Percentiles rank a stretch among this genome's conserved stretches.
Conservation (phyloP, 2,888 invertebrate genomes). For the Harpalus rufipes region DNA sequence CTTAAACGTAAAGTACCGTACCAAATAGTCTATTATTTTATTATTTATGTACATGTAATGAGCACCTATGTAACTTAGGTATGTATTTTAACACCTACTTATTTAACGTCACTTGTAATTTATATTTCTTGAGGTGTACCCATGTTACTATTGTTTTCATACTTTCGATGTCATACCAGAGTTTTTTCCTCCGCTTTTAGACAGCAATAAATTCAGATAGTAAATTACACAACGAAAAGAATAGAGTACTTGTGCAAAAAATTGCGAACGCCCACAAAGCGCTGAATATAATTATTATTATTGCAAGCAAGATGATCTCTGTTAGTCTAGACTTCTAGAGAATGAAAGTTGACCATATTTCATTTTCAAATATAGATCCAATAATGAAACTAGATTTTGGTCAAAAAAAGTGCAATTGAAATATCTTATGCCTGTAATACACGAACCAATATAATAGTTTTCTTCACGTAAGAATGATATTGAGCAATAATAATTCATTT, state of each 20-base stretch:
- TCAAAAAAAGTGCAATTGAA: too few relatives aligned
- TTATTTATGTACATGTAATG: constrained; percentile 42
- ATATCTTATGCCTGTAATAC: too few relatives aligned
- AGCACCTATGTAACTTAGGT: constrained; percentile 36
- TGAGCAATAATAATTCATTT: too few relatives aligned
- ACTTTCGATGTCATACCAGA: constrained; percentile 39
- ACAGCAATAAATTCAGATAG: not conserved
- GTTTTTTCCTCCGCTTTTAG: constrained; percentile 9
- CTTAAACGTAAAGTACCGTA: constrained; percentile 33
- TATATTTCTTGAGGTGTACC: constrained; percentile 32
- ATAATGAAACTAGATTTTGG: too few relatives aligned
- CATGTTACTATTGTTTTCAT: constrained; percentile 40
- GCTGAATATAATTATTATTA: constrained; percentile 15
- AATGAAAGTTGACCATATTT: not conserved
- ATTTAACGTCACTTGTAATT: constrained; percentile 37
- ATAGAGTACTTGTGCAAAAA: not conserved
- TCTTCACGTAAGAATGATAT: too few relatives aligned
- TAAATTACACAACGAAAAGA: constrained; percentile 35
- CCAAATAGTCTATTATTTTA: constrained; percentile 30
- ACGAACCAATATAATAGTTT: too few relatives aligned
- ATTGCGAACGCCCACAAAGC: not conserved
- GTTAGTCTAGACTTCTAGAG: not conserved
- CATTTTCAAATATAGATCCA: too few relatives aligned
- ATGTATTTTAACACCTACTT: constrained; percentile 46
- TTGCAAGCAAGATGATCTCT: not conserved